Evolutionary conservation across 2,888 invertebrate species (phyloP), one percentile per base, ranked within the genome.

Genomic region (Cetonia aurata): DNA sequence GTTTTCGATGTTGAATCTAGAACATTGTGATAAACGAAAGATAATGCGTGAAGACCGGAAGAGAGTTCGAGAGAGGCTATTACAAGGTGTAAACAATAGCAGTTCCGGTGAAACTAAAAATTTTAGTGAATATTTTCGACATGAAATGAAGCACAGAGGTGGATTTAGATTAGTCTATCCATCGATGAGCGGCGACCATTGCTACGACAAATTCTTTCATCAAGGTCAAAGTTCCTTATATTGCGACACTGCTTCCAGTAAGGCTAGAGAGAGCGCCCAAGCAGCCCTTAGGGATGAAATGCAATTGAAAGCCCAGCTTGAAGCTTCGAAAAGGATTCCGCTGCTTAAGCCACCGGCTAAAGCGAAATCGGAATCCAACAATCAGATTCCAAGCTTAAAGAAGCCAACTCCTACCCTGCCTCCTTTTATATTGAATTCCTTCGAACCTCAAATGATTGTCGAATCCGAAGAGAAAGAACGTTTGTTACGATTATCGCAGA

Each of bases 151-250:
- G 3, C 79, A 93, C 80, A 86, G 91, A 76, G 95, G 94, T 17
- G 91, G 92, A 78, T 95, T 90, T 80, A 85, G 91, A 46, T 86
- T 90, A 72, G 89, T 93, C 69, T 94, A 92, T 86, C 94, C 94
- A 0, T 88, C 89, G 33, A 71, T 82, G 0, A 86, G 87, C 70
- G 80, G 81, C 15, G 88, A 89, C 67, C 89, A 89, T 78, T 72
- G 76, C 17, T 95, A 94, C 82, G 87, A 90, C 57, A 87, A 89
- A 69, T 91, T 91, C 79, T 93, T 93, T 81, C 90, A 92, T 79
- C 93, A 94, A 85, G 93, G 91, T 53, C 89, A 91, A 65, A 90
- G 89, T 71, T 92, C 92, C 1, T 85, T 92, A 70, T 94, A 92
- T 82, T 91, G 92, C 57, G 89, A 91, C 75, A 95, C 94, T 0